Evolutionary conservation across 1,140 invertebrate genomes (phyloP).

Genomic region (Brachionus angularis): DNA sequence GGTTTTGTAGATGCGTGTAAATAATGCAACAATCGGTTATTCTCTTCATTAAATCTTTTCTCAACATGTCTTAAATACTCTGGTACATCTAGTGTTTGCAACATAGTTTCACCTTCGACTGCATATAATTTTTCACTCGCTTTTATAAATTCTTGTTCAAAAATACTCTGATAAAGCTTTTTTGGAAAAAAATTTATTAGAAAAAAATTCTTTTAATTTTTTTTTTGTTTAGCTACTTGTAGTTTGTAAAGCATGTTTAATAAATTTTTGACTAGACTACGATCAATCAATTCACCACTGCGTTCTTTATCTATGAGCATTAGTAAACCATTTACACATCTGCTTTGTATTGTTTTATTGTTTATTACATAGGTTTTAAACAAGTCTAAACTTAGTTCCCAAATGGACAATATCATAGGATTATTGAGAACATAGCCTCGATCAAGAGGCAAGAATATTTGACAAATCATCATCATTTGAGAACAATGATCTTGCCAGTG

Average conservation of each 20-base stretch:
- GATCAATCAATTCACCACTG: constrained; percentile 85
- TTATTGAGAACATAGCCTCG: constrained; percentile 40
- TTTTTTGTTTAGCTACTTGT: constrained; percentile 50
- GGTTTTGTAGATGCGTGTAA: constrained; percentile 92
- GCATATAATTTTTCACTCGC: constrained; percentile 97
- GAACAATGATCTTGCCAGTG: constrained; percentile 37
- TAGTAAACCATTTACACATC: constrained; percentile 78
- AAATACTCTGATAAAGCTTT: constrained; percentile 89
- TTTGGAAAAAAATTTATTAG: not conserved
- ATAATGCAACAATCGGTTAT: constrained; percentile 92
- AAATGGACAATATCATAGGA: constrained; percentile 16
- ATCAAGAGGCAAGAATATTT: constrained; percentile 41
- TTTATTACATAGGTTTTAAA: constrained; percentile 28
- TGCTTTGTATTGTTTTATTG: constrained; percentile 2
- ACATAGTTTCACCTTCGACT: constrained; percentile 97
- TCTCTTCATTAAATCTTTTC: constrained; percentile 91
- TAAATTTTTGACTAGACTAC: constrained; percentile 84
- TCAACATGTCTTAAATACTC: constrained; percentile 99
- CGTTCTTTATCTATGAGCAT: constrained; percentile 89
- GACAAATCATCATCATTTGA: constrained; percentile 40
- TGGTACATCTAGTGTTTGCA: constrained; percentile 94
- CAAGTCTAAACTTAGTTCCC: constrained; percentile 36
- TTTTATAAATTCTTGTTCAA: constrained; percentile 91
- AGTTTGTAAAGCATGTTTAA: constrained; percentile 94
- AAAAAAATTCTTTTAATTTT: not conserved